phyloP scores from a whole-genome alignment of 1,140 invertebrate genomes.

The Pseudoatta argentina region DNA sequence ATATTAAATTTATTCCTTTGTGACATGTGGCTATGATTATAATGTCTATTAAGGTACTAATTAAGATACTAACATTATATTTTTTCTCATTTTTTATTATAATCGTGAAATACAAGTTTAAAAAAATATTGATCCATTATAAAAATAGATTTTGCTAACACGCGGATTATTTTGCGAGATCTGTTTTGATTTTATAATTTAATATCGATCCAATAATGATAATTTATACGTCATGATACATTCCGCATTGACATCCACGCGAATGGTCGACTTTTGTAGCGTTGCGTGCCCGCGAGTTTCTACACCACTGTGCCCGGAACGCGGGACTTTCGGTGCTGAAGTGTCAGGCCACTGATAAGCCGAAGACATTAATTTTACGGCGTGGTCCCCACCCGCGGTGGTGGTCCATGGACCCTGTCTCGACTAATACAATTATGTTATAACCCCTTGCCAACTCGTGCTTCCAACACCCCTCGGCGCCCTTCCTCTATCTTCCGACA shows the following conservation, averaged over 20 bases:
- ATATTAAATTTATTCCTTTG: not conserved
- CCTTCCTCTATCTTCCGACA: constrained; percentile 30
- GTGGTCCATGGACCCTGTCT: constrained; percentile 75
- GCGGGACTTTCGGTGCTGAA: constrained; percentile 82
- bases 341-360: constrained; percentile 85
- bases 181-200: not conserved
- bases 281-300: constrained; percentile 57
- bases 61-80: not conserved
- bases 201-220: not conserved
- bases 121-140: not conserved
- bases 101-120: not conserved
- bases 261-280: constrained; percentile 12
- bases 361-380: constrained; percentile 85
- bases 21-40: not conserved
- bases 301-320: constrained; percentile 74
- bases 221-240: constrained; percentile 14
- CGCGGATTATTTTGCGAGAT: not conserved
- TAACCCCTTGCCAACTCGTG: constrained; percentile 83
- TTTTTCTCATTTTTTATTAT: not conserved
- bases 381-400: constrained; percentile 73
- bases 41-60: not conserved
- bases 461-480: constrained; percentile 50
- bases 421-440: constrained; percentile 86
- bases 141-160: not conserved
- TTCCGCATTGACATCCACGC: not conserved